A percentile compares a stretch with the other conserved stretches of the same genome.
These are phyloP conservation scores for Cryptophagus acutangulus DNA, from an alignment of 2,888 invertebrate genomes.

Conservation along the genomic window DNA sequence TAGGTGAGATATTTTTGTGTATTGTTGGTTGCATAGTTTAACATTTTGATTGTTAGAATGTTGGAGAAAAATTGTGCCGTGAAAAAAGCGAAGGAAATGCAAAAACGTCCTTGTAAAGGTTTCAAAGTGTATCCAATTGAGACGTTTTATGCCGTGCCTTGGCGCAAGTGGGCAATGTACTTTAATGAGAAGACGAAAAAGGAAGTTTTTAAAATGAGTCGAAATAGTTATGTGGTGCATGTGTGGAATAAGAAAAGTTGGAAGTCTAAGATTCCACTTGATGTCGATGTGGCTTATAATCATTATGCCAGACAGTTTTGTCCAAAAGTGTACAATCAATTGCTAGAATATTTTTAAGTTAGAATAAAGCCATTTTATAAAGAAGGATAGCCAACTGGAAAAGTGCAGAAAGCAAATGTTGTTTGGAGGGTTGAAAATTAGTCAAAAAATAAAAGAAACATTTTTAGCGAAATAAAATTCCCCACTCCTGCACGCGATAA, in stretches of 20 bases:
- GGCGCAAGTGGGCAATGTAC: conserved; percentile 57
- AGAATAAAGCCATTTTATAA: no score
- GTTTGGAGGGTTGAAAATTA: no score
- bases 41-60: no score
- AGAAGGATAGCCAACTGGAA: no score
- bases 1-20: no score
- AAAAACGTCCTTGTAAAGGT: conserved; percentile 54
- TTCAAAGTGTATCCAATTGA: conserved; percentile 60
- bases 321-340: no score
- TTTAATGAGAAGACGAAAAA: conserved; percentile 51
- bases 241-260: conserved; percentile 52
- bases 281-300: conserved; percentile 50
- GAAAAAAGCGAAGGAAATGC: conserved; percentile 52
- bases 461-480: no score
- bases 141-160: conserved; percentile 65
- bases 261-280: conserved; percentile 8
- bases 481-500: no score
- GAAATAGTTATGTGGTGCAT: conserved; percentile 51
- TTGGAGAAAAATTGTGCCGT: conserved; percentile 55
- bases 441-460: no score
- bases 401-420: no score
- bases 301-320: conserved; percentile 51
- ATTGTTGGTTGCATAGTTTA: no score
- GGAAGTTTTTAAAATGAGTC: conserved; percentile 39
- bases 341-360: no score